phyloP scores from a whole-genome alignment of 1,140 invertebrate species.

The Agraylea sexmaculata region DNA sequence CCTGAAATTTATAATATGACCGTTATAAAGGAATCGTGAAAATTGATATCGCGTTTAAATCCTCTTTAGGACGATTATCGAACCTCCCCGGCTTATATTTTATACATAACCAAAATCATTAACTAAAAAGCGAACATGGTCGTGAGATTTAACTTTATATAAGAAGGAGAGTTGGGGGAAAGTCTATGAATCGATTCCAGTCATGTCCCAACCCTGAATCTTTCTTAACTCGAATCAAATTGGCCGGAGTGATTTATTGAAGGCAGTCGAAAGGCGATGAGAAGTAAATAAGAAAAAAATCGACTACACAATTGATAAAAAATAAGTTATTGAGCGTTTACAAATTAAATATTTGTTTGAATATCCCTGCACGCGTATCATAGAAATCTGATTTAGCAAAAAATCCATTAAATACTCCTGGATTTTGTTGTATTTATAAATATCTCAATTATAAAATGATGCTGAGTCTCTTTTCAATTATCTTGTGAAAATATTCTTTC shows the following conservation, averaged over 20 bases:
- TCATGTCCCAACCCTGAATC: slow-evolving; percentile 20
- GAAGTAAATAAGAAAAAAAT: slow-evolving; percentile 17
- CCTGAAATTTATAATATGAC: no score
- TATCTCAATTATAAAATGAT: no score
- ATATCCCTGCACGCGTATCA: no score
- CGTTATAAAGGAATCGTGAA: neutral
- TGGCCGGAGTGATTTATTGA: slow-evolving; percentile 21
- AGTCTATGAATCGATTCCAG: slow-evolving; percentile 18
- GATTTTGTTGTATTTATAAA: no score
- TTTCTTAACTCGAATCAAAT: slow-evolving; percentile 24
- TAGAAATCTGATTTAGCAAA: no score
- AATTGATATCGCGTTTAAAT: neutral
- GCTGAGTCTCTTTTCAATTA: no score
- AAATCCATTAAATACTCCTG: no score
- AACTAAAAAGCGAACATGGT: no score
- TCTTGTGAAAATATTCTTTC: no score
- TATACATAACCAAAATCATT: slow-evolving; percentile 8
- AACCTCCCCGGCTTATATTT: slow-evolving; percentile 5
- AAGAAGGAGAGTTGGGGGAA: slow-evolving; percentile 11
- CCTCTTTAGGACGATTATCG: neutral
- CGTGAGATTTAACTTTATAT: slow-evolving; percentile 12
- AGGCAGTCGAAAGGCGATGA: slow-evolving; percentile 11
- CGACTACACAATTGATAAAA: no score
- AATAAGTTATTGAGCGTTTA: no score
- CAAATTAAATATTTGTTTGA: no score